phyloP scores from a whole-genome alignment of 2,888 invertebrate genomes.

The Neoaliturus tenellus region DNA sequence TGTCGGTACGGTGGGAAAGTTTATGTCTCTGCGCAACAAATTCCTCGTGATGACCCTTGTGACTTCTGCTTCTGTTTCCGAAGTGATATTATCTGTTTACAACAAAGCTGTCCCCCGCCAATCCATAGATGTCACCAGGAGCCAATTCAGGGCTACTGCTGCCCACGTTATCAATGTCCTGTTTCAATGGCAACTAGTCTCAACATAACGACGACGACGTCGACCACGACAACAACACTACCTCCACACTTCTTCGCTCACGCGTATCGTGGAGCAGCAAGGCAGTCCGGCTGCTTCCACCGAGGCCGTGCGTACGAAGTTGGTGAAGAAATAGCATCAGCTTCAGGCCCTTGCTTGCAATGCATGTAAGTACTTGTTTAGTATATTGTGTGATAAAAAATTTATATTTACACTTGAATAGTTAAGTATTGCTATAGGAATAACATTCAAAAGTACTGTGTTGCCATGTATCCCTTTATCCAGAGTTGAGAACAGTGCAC shows the following conservation, averaged over 20 bases:
- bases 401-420: no score
- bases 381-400: background rate
- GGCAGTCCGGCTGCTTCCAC: slow-evolving; percentile 89
- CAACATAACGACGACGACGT: slow-evolving; percentile 91
- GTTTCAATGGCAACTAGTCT: slow-evolving; percentile 90
- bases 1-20: slow-evolving; percentile 95
- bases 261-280: slow-evolving; percentile 85
- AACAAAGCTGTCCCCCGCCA: slow-evolving; percentile 96
- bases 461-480: no score
- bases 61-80: slow-evolving; percentile 98
- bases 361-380: slow-evolving; percentile 85
- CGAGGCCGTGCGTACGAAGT: slow-evolving; percentile 90
- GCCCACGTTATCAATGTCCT: slow-evolving; percentile 95
- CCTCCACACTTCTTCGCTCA: slow-evolving; percentile 90
- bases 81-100: slow-evolving; percentile 95
- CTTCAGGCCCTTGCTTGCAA: slow-evolving; percentile 94
- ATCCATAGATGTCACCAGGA: slow-evolving; percentile 95
- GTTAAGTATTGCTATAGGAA: no score
- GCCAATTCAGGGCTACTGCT: slow-evolving; percentile 95
- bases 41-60: slow-evolving; percentile 95
- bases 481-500: no score
- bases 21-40: slow-evolving; percentile 96
- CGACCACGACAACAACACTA: slow-evolving; percentile 90
- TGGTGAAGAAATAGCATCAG: slow-evolving; percentile 89
- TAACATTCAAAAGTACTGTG: no score